These are phyloP conservation scores for Sylvia borin DNA, from an alignment of 2,797 vertebrate genomes.

Conservation along the genomic window DNA sequence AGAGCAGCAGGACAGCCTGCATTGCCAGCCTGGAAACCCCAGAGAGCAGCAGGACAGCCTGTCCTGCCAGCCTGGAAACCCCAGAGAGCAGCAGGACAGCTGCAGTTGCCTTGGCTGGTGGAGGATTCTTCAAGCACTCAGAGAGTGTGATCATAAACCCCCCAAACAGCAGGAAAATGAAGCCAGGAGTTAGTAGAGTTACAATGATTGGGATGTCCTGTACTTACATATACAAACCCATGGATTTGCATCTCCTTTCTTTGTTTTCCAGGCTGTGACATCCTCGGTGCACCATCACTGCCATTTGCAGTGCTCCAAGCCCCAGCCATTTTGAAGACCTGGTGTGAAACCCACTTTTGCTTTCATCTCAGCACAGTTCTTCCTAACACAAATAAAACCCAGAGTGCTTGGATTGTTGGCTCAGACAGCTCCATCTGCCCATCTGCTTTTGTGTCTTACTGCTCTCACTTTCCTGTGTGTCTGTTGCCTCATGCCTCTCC, in stretches of 20 bases:
- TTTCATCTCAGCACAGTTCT: not conserved
- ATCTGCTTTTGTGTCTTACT: constrained; percentile 2
- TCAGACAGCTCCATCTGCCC: not conserved
- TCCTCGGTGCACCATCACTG: not conserved
- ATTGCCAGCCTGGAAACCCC: too few species aligned
- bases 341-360: not conserved
- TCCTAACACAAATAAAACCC: not conserved
- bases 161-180: not conserved
- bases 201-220: accelerated
- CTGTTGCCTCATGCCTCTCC: not conserved
- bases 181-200: not conserved
- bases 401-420: not conserved
- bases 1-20: not conserved
- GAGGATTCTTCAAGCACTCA: not conserved
- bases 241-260: not conserved
- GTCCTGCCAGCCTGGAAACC: not conserved
- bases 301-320: not conserved
- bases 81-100: not conserved
- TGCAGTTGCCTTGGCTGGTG: not conserved
- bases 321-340: not conserved
- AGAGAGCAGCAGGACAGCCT: not conserved
- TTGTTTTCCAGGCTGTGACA: not conserved
- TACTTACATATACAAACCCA: not conserved
- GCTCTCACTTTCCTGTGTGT: not conserved
- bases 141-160: not conserved